Evolutionary conservation across 2,888 invertebrate genomes (phyloP).

Genomic region (Myopa testacea): DNA sequence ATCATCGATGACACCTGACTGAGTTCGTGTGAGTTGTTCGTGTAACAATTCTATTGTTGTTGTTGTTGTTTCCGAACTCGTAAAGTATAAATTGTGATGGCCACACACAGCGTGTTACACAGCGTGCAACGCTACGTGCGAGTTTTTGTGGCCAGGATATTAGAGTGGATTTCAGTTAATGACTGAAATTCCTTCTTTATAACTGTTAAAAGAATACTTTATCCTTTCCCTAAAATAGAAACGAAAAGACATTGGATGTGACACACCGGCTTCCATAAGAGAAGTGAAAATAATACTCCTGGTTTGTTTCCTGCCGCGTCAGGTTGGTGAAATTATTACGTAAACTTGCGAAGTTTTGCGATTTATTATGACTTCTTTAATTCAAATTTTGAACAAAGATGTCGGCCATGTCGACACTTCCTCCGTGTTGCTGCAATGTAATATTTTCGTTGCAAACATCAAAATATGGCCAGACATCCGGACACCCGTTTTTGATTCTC

Average conservation of each 20-base stretch:
- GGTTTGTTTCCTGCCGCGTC: no score
- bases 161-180: constrained; percentile 21
- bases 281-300: no score
- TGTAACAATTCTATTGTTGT: no score
- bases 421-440: no score
- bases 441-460: neutral
- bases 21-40: constrained; percentile 1
- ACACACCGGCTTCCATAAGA: neutral
- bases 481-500: constrained; percentile 51
- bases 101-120: constrained; percentile 32
- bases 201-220: neutral
- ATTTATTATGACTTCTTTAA: no score
- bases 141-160: constrained; percentile 7
- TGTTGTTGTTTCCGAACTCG: constrained; percentile 17
- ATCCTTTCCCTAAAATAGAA: neutral
- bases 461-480: constrained; percentile 48
- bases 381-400: no score
- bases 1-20: constrained; percentile 35
- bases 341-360: no score
- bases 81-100: constrained; percentile 34
- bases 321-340: no score
- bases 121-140: constrained; percentile 23
- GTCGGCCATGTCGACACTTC: no score
- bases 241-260: neutral
- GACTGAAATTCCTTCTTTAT: neutral